phyloP scores from a whole-genome alignment of 2,113 vertebrate genomes.

The Ailurus styani region DNA sequence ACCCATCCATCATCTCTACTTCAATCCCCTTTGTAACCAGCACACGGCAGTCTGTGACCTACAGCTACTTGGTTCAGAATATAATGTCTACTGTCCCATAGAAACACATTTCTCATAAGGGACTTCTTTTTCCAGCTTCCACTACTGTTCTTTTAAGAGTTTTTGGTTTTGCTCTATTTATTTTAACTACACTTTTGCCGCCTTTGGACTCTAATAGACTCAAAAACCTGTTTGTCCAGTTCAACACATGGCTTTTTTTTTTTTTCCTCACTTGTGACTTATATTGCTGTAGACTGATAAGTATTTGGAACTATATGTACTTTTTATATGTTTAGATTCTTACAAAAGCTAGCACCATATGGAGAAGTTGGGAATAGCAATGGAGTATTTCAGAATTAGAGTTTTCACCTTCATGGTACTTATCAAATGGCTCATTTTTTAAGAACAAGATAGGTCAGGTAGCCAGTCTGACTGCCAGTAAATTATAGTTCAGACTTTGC shows the following conservation, averaged over 20 bases:
- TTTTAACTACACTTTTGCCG: constrained; percentile 42
- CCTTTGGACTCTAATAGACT: constrained; percentile 51
- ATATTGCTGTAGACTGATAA: not conserved
- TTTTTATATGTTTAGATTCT: not conserved
- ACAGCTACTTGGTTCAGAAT: not conserved
- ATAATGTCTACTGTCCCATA: not conserved
- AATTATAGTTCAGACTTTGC: not conserved
- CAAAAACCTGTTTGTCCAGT: constrained; percentile 71
- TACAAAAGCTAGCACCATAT: not conserved
- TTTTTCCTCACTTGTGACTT: not conserved
- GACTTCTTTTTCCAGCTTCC: not conserved
- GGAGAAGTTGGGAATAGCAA: not conserved
- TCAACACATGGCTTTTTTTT: constrained; percentile 22
- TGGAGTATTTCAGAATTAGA: not conserved
- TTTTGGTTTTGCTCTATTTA: not conserved
- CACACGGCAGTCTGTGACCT: not conserved
- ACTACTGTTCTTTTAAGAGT: not conserved
- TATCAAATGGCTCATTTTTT: not conserved
- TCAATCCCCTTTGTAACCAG: not conserved
- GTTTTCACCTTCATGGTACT: not conserved
- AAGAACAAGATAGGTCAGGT: not conserved
- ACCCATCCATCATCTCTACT: not conserved
- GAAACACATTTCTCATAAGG: not conserved
- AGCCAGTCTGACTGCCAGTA: not conserved
- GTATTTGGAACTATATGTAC: not conserved